Evolutionary conservation across 1,140 invertebrate species (phyloP), one percentile per base, ranked within the genome.

Genomic region (Habropoda laboriosa): DNA sequence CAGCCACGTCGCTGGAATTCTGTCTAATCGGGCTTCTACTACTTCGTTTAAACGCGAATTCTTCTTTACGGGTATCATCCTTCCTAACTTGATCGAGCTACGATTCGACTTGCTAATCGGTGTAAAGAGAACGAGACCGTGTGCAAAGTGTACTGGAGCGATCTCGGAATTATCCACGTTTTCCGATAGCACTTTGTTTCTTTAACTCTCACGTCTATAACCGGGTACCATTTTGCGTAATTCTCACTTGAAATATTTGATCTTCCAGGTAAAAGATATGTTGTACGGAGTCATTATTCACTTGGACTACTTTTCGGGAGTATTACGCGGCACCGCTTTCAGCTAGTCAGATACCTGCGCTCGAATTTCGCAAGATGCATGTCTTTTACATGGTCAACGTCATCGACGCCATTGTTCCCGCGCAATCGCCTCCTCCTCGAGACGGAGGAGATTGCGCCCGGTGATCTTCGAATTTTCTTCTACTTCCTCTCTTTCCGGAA

Each of bases 241-340:
- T n/a, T n/a, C n/a, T n/a, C n/a, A n/a, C n/a, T n/a, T n/a, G n/a
- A n/a, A n/a, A n/a, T n/a, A n/a, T n/a, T n/a, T n/a, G n/a, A n/a
- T n/a, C n/a, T n/a, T n/a, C n/a, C n/a, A n/a, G n/a, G n/a, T n/a
- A n/a, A n/a, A n/a, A n/a, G n/a, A n/a, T n/a, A n/a, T n/a, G n/a
- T 88, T 88, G 86, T 87, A 76, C 84, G 38, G 66, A 73, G 66
- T 83, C 79, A 86, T 88, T 88, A 88, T 88, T 88, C 87, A 88
- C 86, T 86, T 75, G 86, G 76, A 75, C 83, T 87, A 88, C 78
- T 87, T 87, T 88, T 87, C 80, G 72, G 81, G 84, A 75, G 83
- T 80, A 79, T 82, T 82, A 79, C 82, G 49, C 67, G 60, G 42
- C 42, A 45, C n/a, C n/a, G n/a, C 45, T 74, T 74, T 60, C 42